phyloP scores from a whole-genome alignment of 2,113 vertebrate genomes.

The Hydrolagus affinis region DNA sequence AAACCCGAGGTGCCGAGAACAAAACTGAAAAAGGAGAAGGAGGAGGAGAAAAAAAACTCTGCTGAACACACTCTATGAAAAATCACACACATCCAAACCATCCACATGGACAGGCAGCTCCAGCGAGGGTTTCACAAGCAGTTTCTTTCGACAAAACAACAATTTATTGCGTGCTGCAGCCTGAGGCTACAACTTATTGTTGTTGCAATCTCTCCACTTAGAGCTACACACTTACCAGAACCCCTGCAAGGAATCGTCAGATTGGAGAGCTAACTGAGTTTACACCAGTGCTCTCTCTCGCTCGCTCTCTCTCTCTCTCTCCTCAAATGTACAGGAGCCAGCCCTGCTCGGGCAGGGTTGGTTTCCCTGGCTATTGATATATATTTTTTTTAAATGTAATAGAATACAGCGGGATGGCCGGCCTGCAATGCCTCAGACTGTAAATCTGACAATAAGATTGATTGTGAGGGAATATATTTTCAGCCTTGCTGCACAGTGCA shows the following conservation, averaged over 20 bases:
- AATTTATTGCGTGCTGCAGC: conserved; percentile 27
- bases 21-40: too few species aligned
- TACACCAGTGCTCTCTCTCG: not conserved
- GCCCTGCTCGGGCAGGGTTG: not conserved
- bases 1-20: not conserved
- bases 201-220: conserved; percentile 20
- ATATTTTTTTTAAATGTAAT: not conserved
- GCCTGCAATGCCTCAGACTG: not conserved
- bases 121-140: conserved; percentile 13
- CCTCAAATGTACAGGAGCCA: conserved; percentile 2
- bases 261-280: conserved; percentile 16
- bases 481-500: conserved; percentile 16
- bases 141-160: conserved; percentile 29
- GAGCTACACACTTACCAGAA: conserved; percentile 22
- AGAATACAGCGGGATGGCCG: conserved; percentile 11
- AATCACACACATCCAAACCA: conserved; percentile 22
- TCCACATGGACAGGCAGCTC: conserved; percentile 20
- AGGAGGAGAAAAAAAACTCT: too few species aligned
- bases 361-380: not conserved
- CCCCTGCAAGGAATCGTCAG: conserved; percentile 11
- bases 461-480: conserved; percentile 17
- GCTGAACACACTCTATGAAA: not conserved
- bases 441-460: conserved; percentile 26
- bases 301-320: too few species aligned
- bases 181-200: conserved; percentile 29